Percentiles rank a stretch among this genome's conserved stretches.
phyloP scores from a whole-genome alignment of 53 echinoderm and acorn worm genomes.

The Holothuria scabra region DNA sequence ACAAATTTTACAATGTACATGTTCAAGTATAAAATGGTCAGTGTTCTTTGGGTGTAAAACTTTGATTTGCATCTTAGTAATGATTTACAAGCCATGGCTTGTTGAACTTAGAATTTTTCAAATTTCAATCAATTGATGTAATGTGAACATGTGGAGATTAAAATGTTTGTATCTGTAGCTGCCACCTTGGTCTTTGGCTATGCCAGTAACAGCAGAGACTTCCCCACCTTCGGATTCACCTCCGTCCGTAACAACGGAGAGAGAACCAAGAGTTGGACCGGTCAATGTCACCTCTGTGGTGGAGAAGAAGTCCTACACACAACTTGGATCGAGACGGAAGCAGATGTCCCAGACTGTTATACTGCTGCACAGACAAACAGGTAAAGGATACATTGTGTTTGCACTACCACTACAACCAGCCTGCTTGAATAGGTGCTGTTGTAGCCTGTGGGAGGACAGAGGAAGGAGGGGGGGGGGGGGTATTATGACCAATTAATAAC shows the following conservation, averaged over 20 bases:
- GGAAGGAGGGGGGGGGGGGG: too few species aligned
- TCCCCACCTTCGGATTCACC: slow-evolving; percentile 94
- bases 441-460: too few species aligned
- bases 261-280: slow-evolving; percentile 92
- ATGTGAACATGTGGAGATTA: neutral
- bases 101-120: too few species aligned
- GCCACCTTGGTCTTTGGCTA: slow-evolving; percentile 88
- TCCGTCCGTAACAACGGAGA: slow-evolving; percentile 85
- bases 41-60: too few species aligned
- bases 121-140: too few species aligned
- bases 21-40: too few species aligned
- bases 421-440: too few species aligned
- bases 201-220: slow-evolving; percentile 72
- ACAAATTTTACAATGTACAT: too few species aligned
- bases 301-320: slow-evolving; percentile 88
- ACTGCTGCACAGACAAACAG: slow-evolving; percentile 68
- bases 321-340: slow-evolving; percentile 89
- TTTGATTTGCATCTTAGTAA: too few species aligned
- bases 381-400: slow-evolving; percentile 36
- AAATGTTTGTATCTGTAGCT: slow-evolving; percentile 47
- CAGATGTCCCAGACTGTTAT: slow-evolving; percentile 74
- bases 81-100: too few species aligned
- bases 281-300: slow-evolving; percentile 91
- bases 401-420: too few species aligned
- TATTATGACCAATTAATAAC: too few species aligned